phyloP scores from a whole-genome alignment of 2,797 vertebrate species.

The Cossypha caffra region DNA sequence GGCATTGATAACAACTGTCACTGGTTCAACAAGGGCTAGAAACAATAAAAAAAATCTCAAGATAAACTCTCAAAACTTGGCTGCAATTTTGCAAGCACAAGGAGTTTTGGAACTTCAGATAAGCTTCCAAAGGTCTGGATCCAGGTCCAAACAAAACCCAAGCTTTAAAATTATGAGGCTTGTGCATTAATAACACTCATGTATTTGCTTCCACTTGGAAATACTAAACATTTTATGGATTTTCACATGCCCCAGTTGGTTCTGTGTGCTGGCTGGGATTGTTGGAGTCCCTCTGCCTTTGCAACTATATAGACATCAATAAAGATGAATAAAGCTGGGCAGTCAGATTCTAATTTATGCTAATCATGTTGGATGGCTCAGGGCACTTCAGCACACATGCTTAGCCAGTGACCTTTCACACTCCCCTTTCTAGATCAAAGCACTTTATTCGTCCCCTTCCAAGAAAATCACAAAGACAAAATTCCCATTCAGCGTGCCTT shows the following conservation, averaged over 20 bases:
- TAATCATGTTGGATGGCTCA: constrained; percentile 52
- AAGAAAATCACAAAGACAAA: constrained; percentile 67
- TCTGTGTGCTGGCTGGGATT: background rate
- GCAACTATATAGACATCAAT: constrained; percentile 53
- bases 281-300: background rate
- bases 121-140: constrained; percentile 31
- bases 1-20: background rate
- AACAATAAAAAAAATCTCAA: background rate
- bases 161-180: background rate
- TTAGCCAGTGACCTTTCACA: constrained; percentile 64
- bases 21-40: background rate
- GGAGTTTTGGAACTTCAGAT: constrained; percentile 28
- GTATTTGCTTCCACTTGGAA: constrained; percentile 5
- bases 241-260: constrained; percentile 31
- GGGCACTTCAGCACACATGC: constrained; percentile 54
- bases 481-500: constrained; percentile 40
- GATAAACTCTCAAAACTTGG: background rate
- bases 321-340: constrained; percentile 51
- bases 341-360: constrained; percentile 65
- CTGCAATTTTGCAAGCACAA: constrained; percentile 6
- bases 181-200: background rate
- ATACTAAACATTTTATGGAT: constrained; percentile 37
- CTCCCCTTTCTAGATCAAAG: constrained; percentile 54
- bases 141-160: constrained; percentile 37
- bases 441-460: constrained; percentile 33